phyloP scores from a whole-genome alignment of 2,113 vertebrate genomes.

The Empidonax traillii region DNA sequence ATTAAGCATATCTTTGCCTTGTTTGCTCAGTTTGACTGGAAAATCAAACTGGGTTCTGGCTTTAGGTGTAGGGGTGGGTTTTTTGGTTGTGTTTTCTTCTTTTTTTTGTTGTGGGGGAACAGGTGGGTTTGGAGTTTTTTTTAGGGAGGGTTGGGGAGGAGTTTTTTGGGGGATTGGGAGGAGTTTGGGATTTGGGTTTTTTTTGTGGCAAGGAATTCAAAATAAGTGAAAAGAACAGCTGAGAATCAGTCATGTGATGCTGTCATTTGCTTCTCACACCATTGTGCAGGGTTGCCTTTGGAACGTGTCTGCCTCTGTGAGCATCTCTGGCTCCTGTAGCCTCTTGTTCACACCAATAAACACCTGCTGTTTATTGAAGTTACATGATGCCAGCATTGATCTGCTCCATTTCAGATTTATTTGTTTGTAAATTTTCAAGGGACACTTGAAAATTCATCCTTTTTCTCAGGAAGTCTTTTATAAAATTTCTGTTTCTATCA shows the following conservation, averaged over 20 bases:
- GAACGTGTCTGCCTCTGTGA: neutral
- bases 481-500: neutral
- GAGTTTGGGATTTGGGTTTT: neutral
- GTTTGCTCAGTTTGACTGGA: neutral
- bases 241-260: neutral
- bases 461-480: neutral
- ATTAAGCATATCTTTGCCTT: neutral
- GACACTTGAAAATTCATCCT: neutral
- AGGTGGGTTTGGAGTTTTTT: neutral
- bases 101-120: neutral
- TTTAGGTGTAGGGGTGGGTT: neutral
- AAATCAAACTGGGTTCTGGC: neutral
- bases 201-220: neutral
- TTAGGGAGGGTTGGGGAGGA: neutral
- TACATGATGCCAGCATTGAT: accelerated
- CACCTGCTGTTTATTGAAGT: neutral
- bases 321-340: neutral
- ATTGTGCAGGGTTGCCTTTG: neutral
- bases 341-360: neutral
- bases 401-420: neutral
- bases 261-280: neutral
- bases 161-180: neutral
- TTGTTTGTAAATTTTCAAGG: neutral
- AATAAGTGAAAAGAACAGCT: neutral
- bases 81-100: neutral